phyloP scores from a whole-genome alignment of 2,888 invertebrate genomes.

The Macroteleia sp. region DNA sequence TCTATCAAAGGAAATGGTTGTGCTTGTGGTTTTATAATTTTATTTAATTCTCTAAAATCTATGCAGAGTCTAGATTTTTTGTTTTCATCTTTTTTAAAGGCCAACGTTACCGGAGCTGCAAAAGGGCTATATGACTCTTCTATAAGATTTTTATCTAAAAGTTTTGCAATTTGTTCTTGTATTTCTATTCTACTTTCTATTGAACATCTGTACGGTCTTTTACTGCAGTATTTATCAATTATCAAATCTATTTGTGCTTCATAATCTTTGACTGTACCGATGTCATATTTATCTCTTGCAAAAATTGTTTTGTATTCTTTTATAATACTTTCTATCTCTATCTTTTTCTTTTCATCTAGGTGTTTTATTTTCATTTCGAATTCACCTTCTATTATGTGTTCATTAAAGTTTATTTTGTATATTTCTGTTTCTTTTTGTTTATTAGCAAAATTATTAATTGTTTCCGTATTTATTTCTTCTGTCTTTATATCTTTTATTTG shows the following conservation, averaged over 20 bases:
- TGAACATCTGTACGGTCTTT: too few relatives aligned
- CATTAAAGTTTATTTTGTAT: slow-evolving; percentile 58
- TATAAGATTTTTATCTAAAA: too few relatives aligned
- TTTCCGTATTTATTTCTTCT: neutral
- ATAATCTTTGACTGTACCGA: slow-evolving; percentile 64
- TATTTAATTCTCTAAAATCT: too few relatives aligned
- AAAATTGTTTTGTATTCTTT: slow-evolving; percentile 64
- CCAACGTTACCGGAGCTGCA: too few relatives aligned
- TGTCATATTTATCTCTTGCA: slow-evolving; percentile 68
- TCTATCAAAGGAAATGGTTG: slow-evolving; percentile 68
- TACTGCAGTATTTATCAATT: too few relatives aligned
- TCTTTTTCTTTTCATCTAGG: slow-evolving; percentile 38
- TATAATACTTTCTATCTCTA: slow-evolving; percentile 57
- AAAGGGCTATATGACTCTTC: too few relatives aligned
- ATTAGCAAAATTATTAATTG: neutral
- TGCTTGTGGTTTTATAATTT: slow-evolving; percentile 64
- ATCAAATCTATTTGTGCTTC: too few relatives aligned
- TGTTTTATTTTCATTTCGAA: slow-evolving; percentile 51
- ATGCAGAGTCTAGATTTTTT: too few relatives aligned
- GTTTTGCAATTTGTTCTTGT: too few relatives aligned
- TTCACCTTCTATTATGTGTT: slow-evolving; percentile 48
- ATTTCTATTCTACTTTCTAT: too few relatives aligned
- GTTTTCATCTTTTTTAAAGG: too few relatives aligned
- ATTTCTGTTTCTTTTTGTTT: neutral
- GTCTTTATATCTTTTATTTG: neutral